Evolutionary conservation across 1,140 invertebrate genomes (phyloP), one percentile per base, ranked within the genome.

Genomic region (Drosophila ohnishii): DNA sequence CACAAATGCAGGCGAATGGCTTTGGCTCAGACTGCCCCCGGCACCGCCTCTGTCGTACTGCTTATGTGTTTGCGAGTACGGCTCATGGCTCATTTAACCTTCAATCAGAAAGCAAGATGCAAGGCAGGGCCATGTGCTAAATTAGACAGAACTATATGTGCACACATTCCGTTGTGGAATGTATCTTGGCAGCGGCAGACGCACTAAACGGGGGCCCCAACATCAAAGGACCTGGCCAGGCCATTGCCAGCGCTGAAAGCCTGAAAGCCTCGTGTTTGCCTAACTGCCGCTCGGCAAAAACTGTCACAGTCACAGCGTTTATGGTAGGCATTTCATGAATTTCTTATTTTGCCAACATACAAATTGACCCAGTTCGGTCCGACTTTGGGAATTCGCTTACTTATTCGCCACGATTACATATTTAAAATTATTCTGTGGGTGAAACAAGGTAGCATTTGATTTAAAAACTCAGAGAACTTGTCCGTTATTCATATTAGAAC

Each of bases 61-160:
- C 25, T 28, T 28, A 28, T 28, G 25, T 28, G 25, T 28, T 28
- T 74, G 55, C 65, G 58, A 66, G 65, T 30, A 19, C 28, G 48
- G 66, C 67, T 71, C 76, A 80, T 74, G 84, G 73, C 84, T 88
- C 84, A 88, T 88, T 88, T 88, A 88, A 78, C 84, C 84, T 88
- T 88, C 84, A 88, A 88, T 88, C 84, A 88, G 73, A 78, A 55
- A 80, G 84, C 67, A 65, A 50, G 73, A 50, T 58, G 76, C 58
- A 44, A 78, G 45, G 65, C 64, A 71, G 66, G 66, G 65, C 76
- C 66, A 53, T 77, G 64, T 74, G 71, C 82, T 80, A 80, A 85
- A 85, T 85, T 85, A 85, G 59, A 67, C 81, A 63, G 64, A 80
- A 78, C 73, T 55, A 67, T 65, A 42, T 65, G 40, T 70, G 66